Evolutionary conservation across 2,113 vertebrate species (phyloP).

Genomic region (crab-eating macaque (Macaca fascicularis)): T2T-MFA8v1.1 NC_088375.1:36354001-36354500

Average conservation of each 20-base stretch:
- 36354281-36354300: background rate
- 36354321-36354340: background rate
- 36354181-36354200: background rate
- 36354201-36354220: background rate
- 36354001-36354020: no score
- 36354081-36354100: no score
- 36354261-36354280: background rate
- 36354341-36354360: background rate
- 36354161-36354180: background rate
- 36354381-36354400: background rate
- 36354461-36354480: background rate
- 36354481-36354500: background rate
- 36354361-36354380: background rate
- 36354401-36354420: background rate
- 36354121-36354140: background rate
- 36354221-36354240: background rate
- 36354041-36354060: no score
- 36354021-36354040: no score
- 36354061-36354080: no score
- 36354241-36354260: background rate
- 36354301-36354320: background rate
- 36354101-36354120: background rate
- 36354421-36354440: background rate
- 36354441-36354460: background rate
- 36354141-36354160: background rate